A percentile compares a stretch with the other conserved stretches of the same genome.
Conservation (phyloP, 1,140 invertebrate species). For the Cotesia typhae region DNA sequence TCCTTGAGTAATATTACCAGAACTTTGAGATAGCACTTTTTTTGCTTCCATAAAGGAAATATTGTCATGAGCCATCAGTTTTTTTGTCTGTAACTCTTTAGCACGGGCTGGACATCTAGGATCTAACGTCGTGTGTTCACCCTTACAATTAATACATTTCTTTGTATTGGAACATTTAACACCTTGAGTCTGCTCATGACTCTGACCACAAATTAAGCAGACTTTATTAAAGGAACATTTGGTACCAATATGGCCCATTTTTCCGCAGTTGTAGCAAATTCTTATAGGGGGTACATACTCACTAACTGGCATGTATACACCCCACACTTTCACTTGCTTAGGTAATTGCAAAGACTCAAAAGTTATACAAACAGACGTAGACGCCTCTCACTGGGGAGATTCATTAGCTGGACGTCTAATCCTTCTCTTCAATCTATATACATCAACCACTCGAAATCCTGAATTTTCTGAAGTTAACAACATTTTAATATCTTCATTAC, state of each 20-base stretch:
- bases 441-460: no score
- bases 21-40: not conserved
- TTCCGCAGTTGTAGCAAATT: not conserved
- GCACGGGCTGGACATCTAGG: not conserved
- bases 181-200: not conserved
- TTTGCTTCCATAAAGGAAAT: not conserved
- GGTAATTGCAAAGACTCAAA: no score
- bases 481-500: not conserved
- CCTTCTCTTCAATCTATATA: no score
- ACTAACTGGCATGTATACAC: not conserved
- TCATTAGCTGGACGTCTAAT: no score
- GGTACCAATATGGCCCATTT: not conserved
- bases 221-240: not conserved
- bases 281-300: not conserved
- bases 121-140: not conserved
- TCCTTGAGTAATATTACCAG: not conserved
- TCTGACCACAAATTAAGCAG: not conserved
- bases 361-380: no score
- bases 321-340: no score
- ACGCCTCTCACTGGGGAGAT: no score
- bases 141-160: not conserved
- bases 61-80: not conserved
- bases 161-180: not conserved
- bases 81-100: not conserved
- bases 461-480: no score